These are phyloP conservation scores for Notechis scutatus DNA, from an alignment of 2,113 vertebrate species.

Conservation along the genomic window DNA sequence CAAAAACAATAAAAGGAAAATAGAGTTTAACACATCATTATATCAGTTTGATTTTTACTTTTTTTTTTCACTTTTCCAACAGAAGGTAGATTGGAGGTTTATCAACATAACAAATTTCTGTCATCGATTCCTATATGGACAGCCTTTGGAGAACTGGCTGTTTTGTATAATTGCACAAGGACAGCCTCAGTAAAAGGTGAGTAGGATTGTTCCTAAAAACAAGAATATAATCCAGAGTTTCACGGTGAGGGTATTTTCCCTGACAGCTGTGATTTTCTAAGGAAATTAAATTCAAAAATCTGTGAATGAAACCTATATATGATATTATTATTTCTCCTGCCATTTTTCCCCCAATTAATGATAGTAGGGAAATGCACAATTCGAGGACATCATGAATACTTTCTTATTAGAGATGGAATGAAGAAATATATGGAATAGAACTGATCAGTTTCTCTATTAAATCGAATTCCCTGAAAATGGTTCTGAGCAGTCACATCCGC, in stretches of 20 bases:
- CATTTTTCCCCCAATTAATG: neutral
- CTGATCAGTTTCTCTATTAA: too few species aligned
- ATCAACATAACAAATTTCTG: slow-evolving; percentile 84
- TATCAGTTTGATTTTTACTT: neutral
- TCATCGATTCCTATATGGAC: slow-evolving; percentile 85
- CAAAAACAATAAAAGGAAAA: neutral
- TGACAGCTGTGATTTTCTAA: neutral
- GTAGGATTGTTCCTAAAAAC: neutral
- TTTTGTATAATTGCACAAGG: slow-evolving; percentile 91
- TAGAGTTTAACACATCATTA: neutral
- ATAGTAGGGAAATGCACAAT: neutral
- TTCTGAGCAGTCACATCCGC: neutral
- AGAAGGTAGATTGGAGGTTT: slow-evolving; percentile 89
- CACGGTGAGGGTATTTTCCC: too few species aligned
- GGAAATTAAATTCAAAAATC: neutral
- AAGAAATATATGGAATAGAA: neutral
- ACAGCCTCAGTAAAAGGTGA: slow-evolving; percentile 92
- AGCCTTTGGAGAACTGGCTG: slow-evolving; percentile 89
- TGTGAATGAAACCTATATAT: neutral
- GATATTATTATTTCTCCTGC: neutral
- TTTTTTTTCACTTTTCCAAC: slow-evolving; percentile 34
- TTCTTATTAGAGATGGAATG: neutral
- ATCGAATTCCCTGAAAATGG: neutral
- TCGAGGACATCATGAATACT: neutral
- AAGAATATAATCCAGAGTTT: neutral